Conservation (phyloP, 2,797 vertebrate species). For the Aphelocoma californica region DNA sequence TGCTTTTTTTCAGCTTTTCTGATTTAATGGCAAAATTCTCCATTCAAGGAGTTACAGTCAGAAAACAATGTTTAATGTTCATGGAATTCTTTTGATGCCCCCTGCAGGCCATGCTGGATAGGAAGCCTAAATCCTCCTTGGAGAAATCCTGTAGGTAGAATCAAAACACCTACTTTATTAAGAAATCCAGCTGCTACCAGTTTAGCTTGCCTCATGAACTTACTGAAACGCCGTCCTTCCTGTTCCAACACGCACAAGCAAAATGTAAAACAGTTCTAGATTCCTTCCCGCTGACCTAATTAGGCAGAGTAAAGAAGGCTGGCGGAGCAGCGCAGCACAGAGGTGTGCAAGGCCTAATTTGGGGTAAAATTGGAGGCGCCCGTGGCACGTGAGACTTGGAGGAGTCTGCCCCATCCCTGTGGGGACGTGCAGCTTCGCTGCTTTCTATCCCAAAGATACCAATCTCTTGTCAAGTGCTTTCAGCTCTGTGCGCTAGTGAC, state of each 20-base stretch:
- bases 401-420: background rate
- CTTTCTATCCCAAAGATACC: background rate
- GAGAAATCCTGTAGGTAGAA: background rate
- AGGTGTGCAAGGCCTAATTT: background rate
- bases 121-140: background rate
- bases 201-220: background rate
- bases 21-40: background rate
- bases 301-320: background rate
- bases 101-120: constrained; percentile 48
- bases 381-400: rapidly evolving
- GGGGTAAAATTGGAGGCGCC: background rate
- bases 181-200: background rate
- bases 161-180: background rate
- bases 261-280: background rate
- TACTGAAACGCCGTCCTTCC: background rate
- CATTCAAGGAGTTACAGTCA: background rate
- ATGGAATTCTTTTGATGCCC: constrained; percentile 65
- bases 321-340: rapidly evolving
- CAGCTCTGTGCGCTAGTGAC: rapidly evolving
- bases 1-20: background rate
- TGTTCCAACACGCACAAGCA: background rate
- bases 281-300: background rate
- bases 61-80: background rate
- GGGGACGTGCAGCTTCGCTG: background rate
- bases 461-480: background rate